These are phyloP conservation scores for Hymenochirus boettgeri DNA, from an alignment of 2,113 vertebrate species.

Conservation along the genomic window DNA sequence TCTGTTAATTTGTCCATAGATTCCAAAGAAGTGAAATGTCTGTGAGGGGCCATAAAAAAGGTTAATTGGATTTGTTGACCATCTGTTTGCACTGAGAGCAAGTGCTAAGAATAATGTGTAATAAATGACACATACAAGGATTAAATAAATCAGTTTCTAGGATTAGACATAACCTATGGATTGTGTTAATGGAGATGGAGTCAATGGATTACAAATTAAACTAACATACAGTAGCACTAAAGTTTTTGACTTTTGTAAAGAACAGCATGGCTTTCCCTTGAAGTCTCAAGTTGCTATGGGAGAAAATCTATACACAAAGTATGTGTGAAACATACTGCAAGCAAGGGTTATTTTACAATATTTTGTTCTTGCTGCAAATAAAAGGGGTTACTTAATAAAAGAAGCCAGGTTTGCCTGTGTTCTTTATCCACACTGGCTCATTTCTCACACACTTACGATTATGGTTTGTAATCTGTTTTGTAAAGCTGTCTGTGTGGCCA, in stretches of 20 bases:
- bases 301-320: too few relatives aligned
- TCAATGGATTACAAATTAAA: conserved; percentile 47
- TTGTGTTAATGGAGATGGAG: conserved; percentile 59
- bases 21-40: conserved; percentile 51
- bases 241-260: conserved; percentile 32
- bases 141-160: conserved; percentile 59
- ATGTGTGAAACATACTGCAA: too few relatives aligned
- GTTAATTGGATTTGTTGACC: conserved; percentile 80
- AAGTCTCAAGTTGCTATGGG: conserved; percentile 43
- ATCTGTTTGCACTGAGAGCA: conserved; percentile 68
- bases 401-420: too few relatives aligned
- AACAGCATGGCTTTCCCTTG: conserved; percentile 19
- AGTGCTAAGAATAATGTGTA: conserved; percentile 52
- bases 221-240: conserved; percentile 40
- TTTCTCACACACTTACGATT: too few relatives aligned
- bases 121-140: conserved; percentile 59
- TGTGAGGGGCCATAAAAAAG: conserved; percentile 61
- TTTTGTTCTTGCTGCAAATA: too few relatives aligned
- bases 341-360: too few relatives aligned
- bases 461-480: too few relatives aligned
- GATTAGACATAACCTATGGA: conserved; percentile 57
- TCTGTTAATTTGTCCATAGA: conserved; percentile 54
- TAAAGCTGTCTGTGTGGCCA: too few relatives aligned
- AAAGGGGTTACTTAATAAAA: too few relatives aligned
- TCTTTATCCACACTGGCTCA: too few relatives aligned